Base-by-base conservation (phyloP, 2,888 invertebrate genomes). In the Heliconius hortense region DNA sequence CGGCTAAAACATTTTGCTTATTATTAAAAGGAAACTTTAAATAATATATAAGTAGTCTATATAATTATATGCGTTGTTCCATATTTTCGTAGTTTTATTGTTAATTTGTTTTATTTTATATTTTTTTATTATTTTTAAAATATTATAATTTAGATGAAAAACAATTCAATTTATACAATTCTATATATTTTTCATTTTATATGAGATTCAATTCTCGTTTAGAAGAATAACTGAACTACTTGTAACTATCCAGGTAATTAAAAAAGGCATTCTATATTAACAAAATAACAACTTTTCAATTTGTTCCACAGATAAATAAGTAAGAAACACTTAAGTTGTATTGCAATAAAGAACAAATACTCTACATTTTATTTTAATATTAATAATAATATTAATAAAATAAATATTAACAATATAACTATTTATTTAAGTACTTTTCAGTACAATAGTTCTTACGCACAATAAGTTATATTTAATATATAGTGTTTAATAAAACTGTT, bases 401-500 rank as follows among this genome's bases (percentile, higher is more conserved):
- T 69, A 69, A 60, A 71, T 75, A 74, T 56, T 74, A 78, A 74
- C 74, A 76, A 78, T 76, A 76, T 74, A 73, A 73, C 43, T 76
- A 80, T 84, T 83, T 82, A 86, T 81, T 56, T 56, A 56, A n/a
- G 86, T 83, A 64, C 68, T 59, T 72, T 66, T 48, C 35, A 72
- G 59, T 72, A 69, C 18, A 87, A 88, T 82, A 83, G 82, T 87
- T 86, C 90, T 91, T 90, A 91, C 84, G 89, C 86, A 89, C 91
- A 90, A 90, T 89, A 68, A 68, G 4, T 68, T 70, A 60, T 24
- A 48, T 48, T 48, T 48, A 48, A 48, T 48, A 48, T 48, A 70
- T 43, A 60, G 71, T 15, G 11, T 39, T 71, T 71, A 92, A 92
- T 90, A 89, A 89, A 86, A 91, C 93, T 93, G 93, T 93, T 83